A percentile compares a stretch with the other conserved stretches of the same genome.
phyloP scores from a whole-genome alignment of 2,797 vertebrate genomes.

The Heliangelus exortis region DNA sequence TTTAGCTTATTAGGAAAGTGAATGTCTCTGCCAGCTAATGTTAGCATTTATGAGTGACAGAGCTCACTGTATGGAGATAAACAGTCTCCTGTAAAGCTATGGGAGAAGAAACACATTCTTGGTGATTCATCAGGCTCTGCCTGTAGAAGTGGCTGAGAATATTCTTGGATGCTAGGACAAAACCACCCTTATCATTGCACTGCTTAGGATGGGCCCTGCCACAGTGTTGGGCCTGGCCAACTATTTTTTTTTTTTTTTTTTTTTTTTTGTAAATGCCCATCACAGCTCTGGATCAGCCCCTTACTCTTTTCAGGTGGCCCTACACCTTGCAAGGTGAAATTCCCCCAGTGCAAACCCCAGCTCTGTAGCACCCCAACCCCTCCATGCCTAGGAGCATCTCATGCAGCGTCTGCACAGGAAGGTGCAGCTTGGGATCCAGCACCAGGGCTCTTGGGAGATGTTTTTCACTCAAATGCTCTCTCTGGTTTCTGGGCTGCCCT shows the following conservation, averaged over 20 bases:
- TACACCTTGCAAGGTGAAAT: neutral
- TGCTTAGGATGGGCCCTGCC: neutral
- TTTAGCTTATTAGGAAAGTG: neutral
- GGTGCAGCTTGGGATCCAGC: too few relatives aligned
- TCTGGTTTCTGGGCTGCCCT: neutral
- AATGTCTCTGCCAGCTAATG: neutral
- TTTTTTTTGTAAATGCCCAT: neutral
- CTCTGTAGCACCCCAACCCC: rapidly evolving
- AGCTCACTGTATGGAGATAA: neutral
- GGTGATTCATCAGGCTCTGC: neutral
- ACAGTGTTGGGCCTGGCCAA: neutral
- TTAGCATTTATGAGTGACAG: rapidly evolving
- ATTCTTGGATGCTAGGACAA: rapidly evolving
- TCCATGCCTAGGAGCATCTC: neutral
- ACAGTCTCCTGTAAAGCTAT: neutral
- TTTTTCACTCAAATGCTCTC: neutral
- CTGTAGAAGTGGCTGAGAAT: neutral
- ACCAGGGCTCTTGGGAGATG: rapidly evolving
- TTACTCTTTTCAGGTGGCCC: neutral
- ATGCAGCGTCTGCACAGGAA: rapidly evolving
- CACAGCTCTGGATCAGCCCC: neutral
- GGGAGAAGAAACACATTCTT: neutral
- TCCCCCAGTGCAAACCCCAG: rapidly evolving
- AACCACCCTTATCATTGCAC: neutral
- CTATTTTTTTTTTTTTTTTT: neutral